These are phyloP conservation scores for Pogonomyrmex californicus DNA, from an alignment of 1,140 invertebrate species.

Conservation along the genomic window DNA sequence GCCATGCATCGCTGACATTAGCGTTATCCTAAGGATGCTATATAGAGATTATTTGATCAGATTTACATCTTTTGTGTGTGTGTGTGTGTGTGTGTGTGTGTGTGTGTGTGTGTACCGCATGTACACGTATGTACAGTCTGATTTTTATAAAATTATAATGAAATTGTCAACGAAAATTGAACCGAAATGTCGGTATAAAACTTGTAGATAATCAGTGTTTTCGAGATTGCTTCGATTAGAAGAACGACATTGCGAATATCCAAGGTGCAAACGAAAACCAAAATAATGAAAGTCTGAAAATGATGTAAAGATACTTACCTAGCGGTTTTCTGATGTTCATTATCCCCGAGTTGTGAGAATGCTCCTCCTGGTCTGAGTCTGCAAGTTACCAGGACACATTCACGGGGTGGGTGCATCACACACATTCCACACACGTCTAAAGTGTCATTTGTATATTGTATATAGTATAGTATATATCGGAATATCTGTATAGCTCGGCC, in stretches of 20 bases:
- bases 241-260: constrained; percentile 49
- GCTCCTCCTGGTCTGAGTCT: constrained; percentile 88
- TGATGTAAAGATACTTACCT: constrained; percentile 82
- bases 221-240: constrained; percentile 33
- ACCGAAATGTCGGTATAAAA: constrained; percentile 18
- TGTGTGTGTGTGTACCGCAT: no score
- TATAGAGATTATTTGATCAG: no score
- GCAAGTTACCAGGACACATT: constrained; percentile 86
- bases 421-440: constrained; percentile 86
- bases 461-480: constrained; percentile 54
- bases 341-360: constrained; percentile 83
- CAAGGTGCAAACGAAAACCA: constrained; percentile 46
- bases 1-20: no score
- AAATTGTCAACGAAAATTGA: constrained; percentile 18
- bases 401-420: constrained; percentile 86
- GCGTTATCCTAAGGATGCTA: no score
- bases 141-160: constrained; percentile 39
- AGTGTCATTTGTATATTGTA: constrained; percentile 80
- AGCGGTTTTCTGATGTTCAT: constrained; percentile 86
- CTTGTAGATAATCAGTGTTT: constrained; percentile 44
- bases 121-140: constrained; percentile 35
- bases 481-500: constrained; percentile 61
- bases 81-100: no score
- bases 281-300: constrained; percentile 42
- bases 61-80: no score